These are phyloP conservation scores for Ctenoplectra terminalis DNA, from an alignment of 1,140 invertebrate genomes.

Conservation along the genomic window DNA sequence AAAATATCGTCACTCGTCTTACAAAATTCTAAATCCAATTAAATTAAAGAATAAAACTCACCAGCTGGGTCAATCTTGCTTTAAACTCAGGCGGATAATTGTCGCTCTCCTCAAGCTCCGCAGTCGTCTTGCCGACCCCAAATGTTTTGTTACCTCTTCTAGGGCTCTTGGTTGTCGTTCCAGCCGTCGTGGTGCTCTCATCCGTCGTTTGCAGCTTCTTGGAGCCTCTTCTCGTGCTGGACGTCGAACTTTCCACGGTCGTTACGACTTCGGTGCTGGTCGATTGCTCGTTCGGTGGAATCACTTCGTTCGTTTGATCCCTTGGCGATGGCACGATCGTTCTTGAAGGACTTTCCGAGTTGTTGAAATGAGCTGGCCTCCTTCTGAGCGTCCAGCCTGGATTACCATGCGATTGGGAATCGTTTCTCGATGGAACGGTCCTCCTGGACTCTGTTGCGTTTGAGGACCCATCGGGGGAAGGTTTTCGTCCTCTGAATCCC, in stretches of 20 bases:
- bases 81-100: slow-evolving; percentile 81
- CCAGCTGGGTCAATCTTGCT: slow-evolving; percentile 77
- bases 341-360: slow-evolving; percentile 34
- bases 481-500: slow-evolving; percentile 78
- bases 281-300: slow-evolving; percentile 42
- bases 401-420: slow-evolving; percentile 60
- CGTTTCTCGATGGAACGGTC: slow-evolving; percentile 26
- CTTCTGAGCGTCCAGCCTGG: slow-evolving; percentile 77
- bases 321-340: slow-evolving; percentile 19
- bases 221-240: slow-evolving; percentile 44
- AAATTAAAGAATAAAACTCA: slow-evolving; percentile 64
- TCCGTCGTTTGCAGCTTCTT: slow-evolving; percentile 50
- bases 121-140: slow-evolving; percentile 33
- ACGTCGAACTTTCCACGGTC: slow-evolving; percentile 21
- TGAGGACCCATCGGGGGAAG: slow-evolving; percentile 26
- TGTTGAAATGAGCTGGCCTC: slow-evolving; percentile 62
- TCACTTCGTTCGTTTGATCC: slow-evolving; percentile 65
- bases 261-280: slow-evolving; percentile 44
- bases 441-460: background rate
- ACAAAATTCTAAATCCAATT: too few relatives aligned
- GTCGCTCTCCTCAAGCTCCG: slow-evolving; percentile 69
- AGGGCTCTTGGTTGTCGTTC: slow-evolving; percentile 22
- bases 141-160: slow-evolving; percentile 72
- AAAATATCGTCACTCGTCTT: too few relatives aligned
- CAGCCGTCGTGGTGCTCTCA: slow-evolving; percentile 18